These are phyloP conservation scores for Ophion slaviceki DNA, from an alignment of 2,888 invertebrate species.

Conservation along the genomic window DNA sequence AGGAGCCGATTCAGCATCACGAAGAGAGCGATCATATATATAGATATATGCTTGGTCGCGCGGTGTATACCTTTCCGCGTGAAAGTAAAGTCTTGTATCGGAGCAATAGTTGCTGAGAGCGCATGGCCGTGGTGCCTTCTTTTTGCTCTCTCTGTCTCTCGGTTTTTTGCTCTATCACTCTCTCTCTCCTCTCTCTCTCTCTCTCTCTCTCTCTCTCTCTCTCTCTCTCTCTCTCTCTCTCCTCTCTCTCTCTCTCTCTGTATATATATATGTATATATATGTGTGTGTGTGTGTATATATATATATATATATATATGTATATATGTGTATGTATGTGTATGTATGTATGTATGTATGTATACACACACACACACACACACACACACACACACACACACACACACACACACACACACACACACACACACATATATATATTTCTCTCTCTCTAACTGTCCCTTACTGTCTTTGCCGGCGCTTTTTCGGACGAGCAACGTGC, in stretches of 20 bases:
- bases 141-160: neutral
- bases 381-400: too few species aligned
- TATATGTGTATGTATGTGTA: too few species aligned
- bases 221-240: neutral
- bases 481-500: neutral
- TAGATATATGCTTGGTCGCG: conserved; percentile 22
- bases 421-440: neutral
- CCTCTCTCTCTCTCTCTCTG: too few species aligned
- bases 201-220: conserved; percentile 2
- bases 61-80: conserved; percentile 63
- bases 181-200: conserved; percentile 6
- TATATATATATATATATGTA: too few species aligned
- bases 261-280: too few species aligned
- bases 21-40: conserved; percentile 15
- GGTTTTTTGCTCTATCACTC: too few species aligned
- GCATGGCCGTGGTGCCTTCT: conserved; percentile 70
- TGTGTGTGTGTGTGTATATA: too few species aligned
- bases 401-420: too few species aligned
- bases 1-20: conserved; percentile 4
- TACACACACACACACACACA: too few species aligned
- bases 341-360: too few species aligned
- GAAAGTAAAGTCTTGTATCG: conserved; percentile 68
- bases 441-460: neutral
- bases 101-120: conserved; percentile 75
- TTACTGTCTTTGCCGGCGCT: conserved; percentile 28